A percentile compares a stretch with the other conserved stretches of the same genome.
Evolutionary conservation across 2,797 vertebrate species (phyloP).

Genomic region (Lerista edwardsae): DNA sequence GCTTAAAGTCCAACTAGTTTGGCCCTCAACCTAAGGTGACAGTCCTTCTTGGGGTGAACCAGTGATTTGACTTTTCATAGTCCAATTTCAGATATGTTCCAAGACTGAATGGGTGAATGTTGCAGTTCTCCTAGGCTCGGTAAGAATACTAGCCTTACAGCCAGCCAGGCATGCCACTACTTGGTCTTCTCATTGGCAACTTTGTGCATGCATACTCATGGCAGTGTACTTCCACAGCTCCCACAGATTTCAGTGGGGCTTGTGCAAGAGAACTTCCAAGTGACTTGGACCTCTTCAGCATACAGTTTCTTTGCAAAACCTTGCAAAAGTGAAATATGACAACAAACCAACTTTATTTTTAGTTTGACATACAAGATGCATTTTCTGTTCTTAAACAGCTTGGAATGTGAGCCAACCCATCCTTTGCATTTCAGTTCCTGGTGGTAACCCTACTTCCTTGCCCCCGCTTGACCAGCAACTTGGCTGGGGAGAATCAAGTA

Average conservation of each 20-base stretch:
- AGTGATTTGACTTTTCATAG: too few relatives aligned
- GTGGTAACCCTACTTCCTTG: rapidly evolving
- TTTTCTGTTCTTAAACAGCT: neutral
- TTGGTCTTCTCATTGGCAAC: neutral
- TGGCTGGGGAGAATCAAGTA: neutral
- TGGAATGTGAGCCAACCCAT: neutral
- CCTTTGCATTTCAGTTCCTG: neutral
- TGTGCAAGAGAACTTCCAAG: too few relatives aligned
- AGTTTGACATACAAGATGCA: constrained; percentile 22
- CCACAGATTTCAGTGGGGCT: neutral
- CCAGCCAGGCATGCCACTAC: neutral
- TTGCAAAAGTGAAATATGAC: neutral
- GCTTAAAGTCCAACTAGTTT: too few relatives aligned
- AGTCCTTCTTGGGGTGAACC: neutral
- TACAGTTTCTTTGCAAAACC: rapidly evolving
- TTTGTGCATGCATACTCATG: neutral
- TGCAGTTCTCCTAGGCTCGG: neutral
- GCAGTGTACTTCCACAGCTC: neutral
- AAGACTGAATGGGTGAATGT: neutral
- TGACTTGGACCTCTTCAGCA: neutral
- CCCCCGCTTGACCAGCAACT: neutral
- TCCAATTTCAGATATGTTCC: neutral
- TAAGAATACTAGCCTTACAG: neutral
- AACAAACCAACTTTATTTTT: neutral
- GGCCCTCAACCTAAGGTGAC: neutral